These are phyloP conservation scores for Oceanodroma tethys DNA, from an alignment of 2,113 vertebrate species.

Conservation along the genomic window DNA sequence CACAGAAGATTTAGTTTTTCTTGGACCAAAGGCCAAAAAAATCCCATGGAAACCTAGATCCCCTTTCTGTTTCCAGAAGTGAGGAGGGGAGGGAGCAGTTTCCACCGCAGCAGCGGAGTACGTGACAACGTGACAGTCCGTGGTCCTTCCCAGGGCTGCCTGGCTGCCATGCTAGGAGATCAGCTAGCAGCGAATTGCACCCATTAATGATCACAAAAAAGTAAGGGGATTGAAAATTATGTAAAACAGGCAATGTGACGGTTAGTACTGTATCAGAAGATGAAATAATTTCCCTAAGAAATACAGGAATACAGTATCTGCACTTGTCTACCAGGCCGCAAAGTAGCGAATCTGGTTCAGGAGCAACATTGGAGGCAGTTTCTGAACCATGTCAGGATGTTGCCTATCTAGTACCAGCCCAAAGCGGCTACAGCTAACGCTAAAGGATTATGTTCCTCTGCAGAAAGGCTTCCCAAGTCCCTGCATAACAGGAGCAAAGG, in stretches of 20 bases:
- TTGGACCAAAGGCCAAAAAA: not conserved
- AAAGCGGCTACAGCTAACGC: not conserved
- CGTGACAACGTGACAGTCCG: accelerated
- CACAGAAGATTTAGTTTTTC: not conserved
- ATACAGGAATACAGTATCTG: not conserved
- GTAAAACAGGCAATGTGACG: not conserved
- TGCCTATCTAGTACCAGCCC: not conserved
- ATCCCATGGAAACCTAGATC: not conserved
- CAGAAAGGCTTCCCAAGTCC: not conserved
- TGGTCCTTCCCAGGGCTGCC: not conserved
- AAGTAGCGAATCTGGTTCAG: not conserved
- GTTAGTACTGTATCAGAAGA: not conserved
- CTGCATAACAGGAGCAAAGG: not conserved
- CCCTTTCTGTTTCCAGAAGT: not conserved
- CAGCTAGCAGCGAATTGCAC: not conserved
- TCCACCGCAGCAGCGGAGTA: not conserved
- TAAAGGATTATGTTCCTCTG: not conserved
- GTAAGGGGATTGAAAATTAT: not conserved
- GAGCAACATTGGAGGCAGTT: not conserved
- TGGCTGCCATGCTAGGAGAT: not conserved
- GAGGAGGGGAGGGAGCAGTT: not conserved
- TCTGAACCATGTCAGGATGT: not conserved
- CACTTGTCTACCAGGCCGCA: not conserved
- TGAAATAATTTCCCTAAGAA: not conserved
- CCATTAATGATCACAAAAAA: not conserved